Evolutionary conservation across 2,113 vertebrate genomes (phyloP), one percentile per base, ranked within the genome.

Genomic region (Nymphicus hollandicus): DNA sequence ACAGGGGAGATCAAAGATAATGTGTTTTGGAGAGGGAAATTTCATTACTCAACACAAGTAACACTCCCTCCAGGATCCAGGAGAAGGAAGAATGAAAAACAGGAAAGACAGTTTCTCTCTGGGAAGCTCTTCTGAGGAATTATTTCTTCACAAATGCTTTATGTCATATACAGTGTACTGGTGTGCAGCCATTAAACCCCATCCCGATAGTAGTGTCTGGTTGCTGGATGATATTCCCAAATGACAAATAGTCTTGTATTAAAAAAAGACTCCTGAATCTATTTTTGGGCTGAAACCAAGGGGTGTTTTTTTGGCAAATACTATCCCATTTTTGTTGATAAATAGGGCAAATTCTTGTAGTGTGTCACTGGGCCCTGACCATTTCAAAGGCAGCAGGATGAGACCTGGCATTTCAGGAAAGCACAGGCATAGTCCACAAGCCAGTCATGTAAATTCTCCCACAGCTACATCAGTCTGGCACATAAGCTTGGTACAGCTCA

Each of bases 351-450:
- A 68, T 37, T 22, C 58, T 68, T 74, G 28, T 27, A 50, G 19
- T 1, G 1, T 0, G 0, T 58, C n/a, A 35, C 0, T 35, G 16
- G 18, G 13, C 3, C 35, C 58, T 65, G 53, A 31, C 18, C 24
- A 4, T 55, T 89, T 88, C 29, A 35, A 69, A 56, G 41, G 47
- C 53, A 35, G 23, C 5, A 83, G 47, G 50, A 53, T 79, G 55
- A 84, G 44, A 88, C 16, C 18, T 65, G 81, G 31, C n/a, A 81
- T 53, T 22, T 44, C 44, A 73, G 44, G n/a, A 58, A 77, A 70
- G 20, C 7, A 49, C 19, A 78, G 16, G 4, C 19, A 35, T 4
- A 37, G 19, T n/a, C 44, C 69, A 46, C 33, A 87, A 83, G 6
- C 6, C 33, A 27, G 33, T 33, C 64, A 47, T 50, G 25, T 55